A percentile compares a stretch with the other conserved stretches of the same genome.
These are phyloP conservation scores for Cyphomyrus discorhynchus DNA, from an alignment of 2,113 vertebrate genomes.

Conservation along the genomic window DNA sequence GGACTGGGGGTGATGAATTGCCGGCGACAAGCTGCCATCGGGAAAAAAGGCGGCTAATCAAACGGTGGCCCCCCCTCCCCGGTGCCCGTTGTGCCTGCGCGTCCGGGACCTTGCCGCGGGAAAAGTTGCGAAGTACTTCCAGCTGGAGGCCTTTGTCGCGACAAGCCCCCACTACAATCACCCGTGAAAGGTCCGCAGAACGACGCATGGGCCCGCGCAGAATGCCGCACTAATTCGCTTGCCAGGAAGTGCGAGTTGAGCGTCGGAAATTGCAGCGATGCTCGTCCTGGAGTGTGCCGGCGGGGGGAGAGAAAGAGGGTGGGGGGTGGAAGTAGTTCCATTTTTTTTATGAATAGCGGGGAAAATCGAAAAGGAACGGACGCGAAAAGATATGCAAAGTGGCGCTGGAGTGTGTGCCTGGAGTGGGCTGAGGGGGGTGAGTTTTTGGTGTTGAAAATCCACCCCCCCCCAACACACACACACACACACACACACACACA, in stretches of 20 bases:
- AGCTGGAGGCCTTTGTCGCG: constrained; percentile 22
- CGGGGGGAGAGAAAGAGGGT: not conserved
- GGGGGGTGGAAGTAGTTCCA: constrained; percentile 1
- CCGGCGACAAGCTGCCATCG: not conserved
- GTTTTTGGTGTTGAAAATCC: not conserved
- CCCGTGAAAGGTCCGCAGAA: constrained; percentile 15
- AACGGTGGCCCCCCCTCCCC: not conserved
- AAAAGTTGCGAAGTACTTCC: constrained; percentile 24
- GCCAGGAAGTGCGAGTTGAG: constrained; percentile 24
- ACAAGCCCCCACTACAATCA: constrained; percentile 10
- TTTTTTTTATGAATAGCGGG: constrained; percentile 21
- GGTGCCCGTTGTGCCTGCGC: constrained; percentile 3
- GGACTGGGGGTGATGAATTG: not conserved
- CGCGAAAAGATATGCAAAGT: constrained; percentile 22
- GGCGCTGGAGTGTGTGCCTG: not conserved
- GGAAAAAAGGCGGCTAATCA: constrained; percentile 1
- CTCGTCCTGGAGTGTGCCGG: constrained; percentile 6
- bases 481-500: not conserved
- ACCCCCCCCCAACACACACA: not conserved
- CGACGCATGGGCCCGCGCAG: not conserved
- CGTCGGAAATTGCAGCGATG: constrained; percentile 27
- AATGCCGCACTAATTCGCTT: constrained; percentile 18
- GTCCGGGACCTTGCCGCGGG: not conserved
- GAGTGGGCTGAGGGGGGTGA: not conserved
- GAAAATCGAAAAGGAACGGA: not conserved